Percentiles rank a stretch among this genome's conserved stretches.
These are phyloP conservation scores for Opisthocomus hoazin DNA, from an alignment of 2,113 vertebrate genomes.

Conservation along the genomic window DNA sequence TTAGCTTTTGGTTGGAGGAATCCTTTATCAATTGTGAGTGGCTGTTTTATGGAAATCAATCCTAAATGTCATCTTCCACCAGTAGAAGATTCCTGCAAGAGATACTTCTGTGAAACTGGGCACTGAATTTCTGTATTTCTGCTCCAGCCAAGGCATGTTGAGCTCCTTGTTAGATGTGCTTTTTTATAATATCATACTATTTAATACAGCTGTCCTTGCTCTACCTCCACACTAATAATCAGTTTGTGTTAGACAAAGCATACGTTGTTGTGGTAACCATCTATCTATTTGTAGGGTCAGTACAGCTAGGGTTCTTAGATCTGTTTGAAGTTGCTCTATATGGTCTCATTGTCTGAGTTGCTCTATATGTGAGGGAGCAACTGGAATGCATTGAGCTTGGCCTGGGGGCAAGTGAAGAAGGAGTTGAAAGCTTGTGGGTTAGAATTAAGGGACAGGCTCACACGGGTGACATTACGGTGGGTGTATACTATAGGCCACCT, in stretches of 20 bases:
- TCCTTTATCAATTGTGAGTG: background rate
- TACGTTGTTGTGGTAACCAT: background rate
- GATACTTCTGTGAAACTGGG: background rate
- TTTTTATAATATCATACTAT: background rate
- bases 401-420: too few species aligned
- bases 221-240: background rate
- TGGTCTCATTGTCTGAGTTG: too few species aligned
- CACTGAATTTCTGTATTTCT: background rate
- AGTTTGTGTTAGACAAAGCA: background rate
- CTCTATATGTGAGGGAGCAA: too few species aligned
- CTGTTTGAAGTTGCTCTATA: background rate
- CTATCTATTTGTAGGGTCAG: background rate
- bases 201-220: background rate
- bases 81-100: background rate
- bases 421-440: too few species aligned
- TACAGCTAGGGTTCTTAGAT: background rate
- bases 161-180: background rate
- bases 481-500: too few species aligned
- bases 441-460: too few species aligned
- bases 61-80: background rate
- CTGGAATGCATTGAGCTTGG: too few species aligned
- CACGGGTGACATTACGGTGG: too few species aligned
- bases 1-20: background rate
- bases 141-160: background rate
- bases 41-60: background rate